These are phyloP conservation scores for Lasioglossum pauxillum DNA, from an alignment of 2,888 invertebrate genomes.

Conservation along the genomic window DNA sequence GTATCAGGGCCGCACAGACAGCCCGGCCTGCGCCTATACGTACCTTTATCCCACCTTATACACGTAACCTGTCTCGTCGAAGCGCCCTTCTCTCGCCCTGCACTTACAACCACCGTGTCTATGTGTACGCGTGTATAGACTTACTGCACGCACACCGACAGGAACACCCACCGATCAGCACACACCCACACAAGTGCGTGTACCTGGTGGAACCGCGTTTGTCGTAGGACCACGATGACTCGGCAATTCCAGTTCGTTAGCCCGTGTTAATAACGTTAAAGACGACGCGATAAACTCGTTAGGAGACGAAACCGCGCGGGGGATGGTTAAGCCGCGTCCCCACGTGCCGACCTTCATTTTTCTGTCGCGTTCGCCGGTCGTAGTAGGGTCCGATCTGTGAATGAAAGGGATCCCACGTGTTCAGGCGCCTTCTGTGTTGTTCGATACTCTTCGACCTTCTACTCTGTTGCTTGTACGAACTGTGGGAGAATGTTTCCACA, in stretches of 20 bases:
- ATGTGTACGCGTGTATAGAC: slow-evolving; percentile 52
- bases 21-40: slow-evolving; percentile 67
- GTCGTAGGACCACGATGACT: slow-evolving; percentile 74
- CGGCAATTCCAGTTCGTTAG: slow-evolving; percentile 79
- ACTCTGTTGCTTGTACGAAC: too few species aligned
- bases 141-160: neutral
- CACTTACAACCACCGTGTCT: slow-evolving; percentile 61
- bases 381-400: neutral
- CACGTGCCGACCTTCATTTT: slow-evolving; percentile 23
- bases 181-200: slow-evolving; percentile 50
- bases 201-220: slow-evolving; percentile 65
- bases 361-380: slow-evolving; percentile 14
- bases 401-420: neutral
- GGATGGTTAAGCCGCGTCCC: slow-evolving; percentile 60
- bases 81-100: slow-evolving; percentile 63
- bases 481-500: too few species aligned
- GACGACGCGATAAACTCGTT: slow-evolving; percentile 79
- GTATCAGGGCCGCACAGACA: slow-evolving; percentile 80
- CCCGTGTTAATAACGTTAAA: slow-evolving; percentile 81
- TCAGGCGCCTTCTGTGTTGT: neutral
- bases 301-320: slow-evolving; percentile 63
- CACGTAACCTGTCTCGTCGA: slow-evolving; percentile 73
- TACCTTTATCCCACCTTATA: slow-evolving; percentile 80
- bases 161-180: slow-evolving; percentile 13
- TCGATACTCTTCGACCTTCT: neutral